Percentiles rank a stretch among this genome's conserved stretches.
Evolutionary conservation across 2,113 vertebrate species (phyloP).

Genomic region (Malurus cyaneus): DNA sequence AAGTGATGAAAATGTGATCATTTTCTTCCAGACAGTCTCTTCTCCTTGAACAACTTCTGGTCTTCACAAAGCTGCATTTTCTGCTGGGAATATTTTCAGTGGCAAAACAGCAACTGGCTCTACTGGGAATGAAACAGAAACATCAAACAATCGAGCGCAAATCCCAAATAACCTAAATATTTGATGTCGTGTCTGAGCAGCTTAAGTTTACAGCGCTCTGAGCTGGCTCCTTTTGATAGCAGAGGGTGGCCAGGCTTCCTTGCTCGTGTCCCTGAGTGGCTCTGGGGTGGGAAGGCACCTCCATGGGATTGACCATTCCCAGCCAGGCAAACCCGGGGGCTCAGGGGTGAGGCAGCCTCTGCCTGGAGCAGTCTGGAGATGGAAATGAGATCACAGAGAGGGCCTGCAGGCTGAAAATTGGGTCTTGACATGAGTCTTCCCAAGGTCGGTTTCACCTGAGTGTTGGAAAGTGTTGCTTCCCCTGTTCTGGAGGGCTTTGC

Average conservation of each 20-base stretch:
- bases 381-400: neutral
- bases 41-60: constrained; percentile 4
- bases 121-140: constrained; percentile 19
- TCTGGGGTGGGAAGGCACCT: neutral
- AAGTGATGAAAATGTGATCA: neutral
- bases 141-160: constrained; percentile 49
- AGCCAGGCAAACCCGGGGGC: neutral
- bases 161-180: constrained; percentile 66
- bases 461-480: neutral
- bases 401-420: fast-evolving
- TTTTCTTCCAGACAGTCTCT: constrained; percentile 13
- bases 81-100: constrained; percentile 43
- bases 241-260: neutral
- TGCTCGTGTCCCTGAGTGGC: too few relatives aligned
- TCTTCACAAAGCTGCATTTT: neutral
- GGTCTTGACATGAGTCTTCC: neutral
- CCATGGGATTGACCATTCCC: neutral
- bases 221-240: neutral
- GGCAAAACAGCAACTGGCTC: constrained; percentile 21
- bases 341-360: neutral
- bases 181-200: constrained; percentile 54
- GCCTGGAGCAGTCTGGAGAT: neutral
- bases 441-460: neutral
- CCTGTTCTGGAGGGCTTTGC: neutral
- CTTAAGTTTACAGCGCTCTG: constrained; percentile 20